Percentiles rank a stretch among this genome's conserved stretches.
Conservation (phyloP, 2,113 vertebrate species). For the Equus przewalskii region DNA sequence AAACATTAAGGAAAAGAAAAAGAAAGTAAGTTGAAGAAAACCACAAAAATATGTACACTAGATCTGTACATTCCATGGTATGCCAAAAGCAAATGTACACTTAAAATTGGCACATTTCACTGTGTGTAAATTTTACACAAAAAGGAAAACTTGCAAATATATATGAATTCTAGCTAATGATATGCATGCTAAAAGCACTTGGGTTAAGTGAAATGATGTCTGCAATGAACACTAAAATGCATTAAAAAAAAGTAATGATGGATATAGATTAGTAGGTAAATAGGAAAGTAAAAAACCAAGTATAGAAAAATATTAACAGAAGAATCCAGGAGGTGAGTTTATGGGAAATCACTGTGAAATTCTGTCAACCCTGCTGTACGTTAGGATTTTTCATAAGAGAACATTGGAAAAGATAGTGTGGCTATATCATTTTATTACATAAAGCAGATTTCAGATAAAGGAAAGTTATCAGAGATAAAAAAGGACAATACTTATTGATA, state of each 20-base stretch:
- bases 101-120: neutral
- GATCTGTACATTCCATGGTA: neutral
- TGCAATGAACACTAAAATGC: neutral
- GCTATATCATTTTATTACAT: neutral
- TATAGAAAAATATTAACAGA: neutral
- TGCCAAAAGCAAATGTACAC: conserved; percentile 11
- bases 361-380: neutral
- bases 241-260: neutral
- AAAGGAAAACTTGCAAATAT: neutral
- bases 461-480: neutral
- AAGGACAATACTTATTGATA: neutral
- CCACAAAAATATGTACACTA: neutral
- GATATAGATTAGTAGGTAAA: neutral
- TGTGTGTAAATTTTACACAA: neutral
- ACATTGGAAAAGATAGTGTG: neutral
- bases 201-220: neutral
- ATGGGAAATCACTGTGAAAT: neutral
- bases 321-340: neutral
- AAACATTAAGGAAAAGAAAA: neutral
- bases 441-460: neutral
- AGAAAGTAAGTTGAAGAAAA: neutral
- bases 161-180: neutral
- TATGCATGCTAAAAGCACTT: neutral
- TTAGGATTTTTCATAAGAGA: neutral
- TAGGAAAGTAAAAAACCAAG: neutral